A percentile compares a stretch with the other conserved stretches of the same genome.
Evolutionary conservation across 2,888 invertebrate species (phyloP).

Genomic region (Melinopterus prodromus): DNA sequence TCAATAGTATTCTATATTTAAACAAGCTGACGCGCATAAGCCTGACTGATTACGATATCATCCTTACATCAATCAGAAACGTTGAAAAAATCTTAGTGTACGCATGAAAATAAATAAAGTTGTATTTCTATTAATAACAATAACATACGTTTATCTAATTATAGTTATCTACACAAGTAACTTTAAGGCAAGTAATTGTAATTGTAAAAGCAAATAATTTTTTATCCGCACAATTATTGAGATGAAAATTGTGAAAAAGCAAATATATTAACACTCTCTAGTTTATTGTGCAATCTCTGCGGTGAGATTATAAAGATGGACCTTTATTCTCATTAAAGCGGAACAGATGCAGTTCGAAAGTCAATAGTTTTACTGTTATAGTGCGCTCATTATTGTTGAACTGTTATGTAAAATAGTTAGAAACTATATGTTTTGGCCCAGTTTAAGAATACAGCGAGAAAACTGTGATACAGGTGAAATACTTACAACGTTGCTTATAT

Average conservation of each 20-base stretch:
- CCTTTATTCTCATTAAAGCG: not conserved
- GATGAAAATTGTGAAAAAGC: not conserved
- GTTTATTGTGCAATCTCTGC: not conserved
- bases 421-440: not conserved
- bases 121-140: not conserved
- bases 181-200: too few species aligned
- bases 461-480: too few species aligned
- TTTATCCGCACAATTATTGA: not conserved
- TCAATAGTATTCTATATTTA: conserved; percentile 4
- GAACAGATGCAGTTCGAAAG: not conserved
- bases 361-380: not conserved
- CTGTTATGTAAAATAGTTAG: not conserved
- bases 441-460: too few species aligned
- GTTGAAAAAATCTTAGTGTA: not conserved
- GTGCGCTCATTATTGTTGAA: not conserved
- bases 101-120: not conserved
- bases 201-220: too few species aligned
- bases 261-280: not conserved
- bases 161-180: too few species aligned
- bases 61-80: not conserved
- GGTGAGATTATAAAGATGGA: not conserved
- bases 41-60: not conserved
- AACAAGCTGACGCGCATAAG: not conserved
- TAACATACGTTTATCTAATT: not conserved
- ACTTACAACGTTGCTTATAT: too few species aligned